Conservation (phyloP, 2,113 vertebrate genomes). For the Daboia siamensis region DNA sequence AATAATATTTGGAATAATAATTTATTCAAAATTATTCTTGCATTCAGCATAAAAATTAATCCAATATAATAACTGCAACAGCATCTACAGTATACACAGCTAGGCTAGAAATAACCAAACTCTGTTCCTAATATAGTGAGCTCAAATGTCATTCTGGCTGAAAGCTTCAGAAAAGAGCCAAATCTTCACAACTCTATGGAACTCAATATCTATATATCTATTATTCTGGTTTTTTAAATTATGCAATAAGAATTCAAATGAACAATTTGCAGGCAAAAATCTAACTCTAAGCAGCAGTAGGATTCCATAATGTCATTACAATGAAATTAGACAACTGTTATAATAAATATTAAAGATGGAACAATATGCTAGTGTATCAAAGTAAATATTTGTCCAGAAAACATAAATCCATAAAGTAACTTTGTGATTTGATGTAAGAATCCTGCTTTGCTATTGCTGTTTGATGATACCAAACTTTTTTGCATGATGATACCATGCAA, state of each 20-base stretch:
- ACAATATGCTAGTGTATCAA: fast-evolving
- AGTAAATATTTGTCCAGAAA: not conserved
- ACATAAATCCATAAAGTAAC: not conserved
- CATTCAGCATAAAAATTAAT: not conserved
- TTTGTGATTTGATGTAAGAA: not conserved
- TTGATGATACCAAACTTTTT: not conserved
- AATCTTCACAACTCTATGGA: not conserved
- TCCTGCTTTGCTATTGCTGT: not conserved
- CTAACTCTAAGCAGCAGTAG: constrained; percentile 2
- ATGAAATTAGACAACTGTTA: constrained; percentile 11
- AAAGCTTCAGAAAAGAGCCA: not conserved
- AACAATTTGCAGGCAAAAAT: constrained; percentile 18
- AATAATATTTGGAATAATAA: not conserved
- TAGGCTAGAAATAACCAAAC: not conserved
- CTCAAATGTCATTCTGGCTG: not conserved
- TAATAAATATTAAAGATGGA: constrained; percentile 23
- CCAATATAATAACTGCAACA: not conserved
- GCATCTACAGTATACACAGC: not conserved
- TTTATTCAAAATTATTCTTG: not conserved
- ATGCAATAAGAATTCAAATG: constrained; percentile 28
- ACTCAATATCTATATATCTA: not conserved
- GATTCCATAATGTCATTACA: constrained; percentile 13
- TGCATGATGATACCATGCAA: no score
- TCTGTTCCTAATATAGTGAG: not conserved
- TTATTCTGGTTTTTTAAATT: constrained; percentile 29